phyloP scores from a whole-genome alignment of 2,888 invertebrate genomes.

The Sceliomorpha sp. region DNA sequence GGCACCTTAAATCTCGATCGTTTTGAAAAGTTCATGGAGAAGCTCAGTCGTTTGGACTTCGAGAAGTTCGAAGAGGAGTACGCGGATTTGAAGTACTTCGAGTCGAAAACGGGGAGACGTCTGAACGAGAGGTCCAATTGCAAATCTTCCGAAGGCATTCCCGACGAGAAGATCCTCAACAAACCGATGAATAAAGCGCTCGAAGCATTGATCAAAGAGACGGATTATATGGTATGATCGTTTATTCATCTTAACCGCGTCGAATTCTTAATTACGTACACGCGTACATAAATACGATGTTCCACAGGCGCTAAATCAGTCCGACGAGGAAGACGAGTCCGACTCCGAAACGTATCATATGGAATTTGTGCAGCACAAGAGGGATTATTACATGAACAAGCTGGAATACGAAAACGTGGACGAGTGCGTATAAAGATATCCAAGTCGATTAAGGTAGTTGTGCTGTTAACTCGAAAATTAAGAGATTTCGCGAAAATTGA shows the following conservation, averaged over 20 bases:
- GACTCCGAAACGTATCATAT: conserved; percentile 82
- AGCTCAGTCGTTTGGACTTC: conserved; percentile 87
- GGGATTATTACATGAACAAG: conserved; percentile 95
- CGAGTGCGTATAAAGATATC: conserved; percentile 7
- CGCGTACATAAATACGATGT: too few species aligned
- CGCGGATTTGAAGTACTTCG: conserved; percentile 92
- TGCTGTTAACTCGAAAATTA: too few species aligned
- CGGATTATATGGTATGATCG: conserved; percentile 83
- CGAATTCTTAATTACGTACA: conserved; percentile 6
- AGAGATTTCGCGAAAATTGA: too few species aligned
- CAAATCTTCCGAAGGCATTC: conserved; percentile 76
- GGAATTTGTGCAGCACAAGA: conserved; percentile 92
- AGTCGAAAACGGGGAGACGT: conserved; percentile 87
- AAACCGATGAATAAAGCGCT: conserved; percentile 80
- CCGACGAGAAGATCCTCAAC: conserved; percentile 58
- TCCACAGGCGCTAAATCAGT: conserved; percentile 59
- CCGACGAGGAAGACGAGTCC: conserved; percentile 69
- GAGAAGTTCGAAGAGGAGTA: conserved; percentile 88
- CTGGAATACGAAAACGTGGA: conserved; percentile 90
- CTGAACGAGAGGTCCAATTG: conserved; percentile 80
- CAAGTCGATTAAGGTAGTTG: too few species aligned
- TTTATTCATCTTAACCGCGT: conserved; percentile 10
- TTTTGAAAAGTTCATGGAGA: conserved; percentile 92
- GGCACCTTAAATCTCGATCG: conserved; percentile 91
- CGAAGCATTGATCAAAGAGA: conserved; percentile 84